A percentile compares a stretch with the other conserved stretches of the same genome.
Conservation (phyloP, 2,888 invertebrate species). For the Nasonovia ribisnigri region DNA sequence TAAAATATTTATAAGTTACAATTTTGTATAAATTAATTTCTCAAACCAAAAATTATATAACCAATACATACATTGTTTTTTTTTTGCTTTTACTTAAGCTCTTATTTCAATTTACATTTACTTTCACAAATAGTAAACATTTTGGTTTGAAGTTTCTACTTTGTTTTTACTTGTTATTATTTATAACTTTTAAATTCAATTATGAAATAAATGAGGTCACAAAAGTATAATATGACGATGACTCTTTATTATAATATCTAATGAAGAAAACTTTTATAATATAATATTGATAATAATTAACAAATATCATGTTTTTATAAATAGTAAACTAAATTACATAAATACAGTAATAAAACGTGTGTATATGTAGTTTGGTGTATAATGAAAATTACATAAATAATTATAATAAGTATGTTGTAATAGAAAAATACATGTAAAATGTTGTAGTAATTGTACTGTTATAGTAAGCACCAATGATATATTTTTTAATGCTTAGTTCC, state of each 20-base stretch:
- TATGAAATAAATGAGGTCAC: not conserved
- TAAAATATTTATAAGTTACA: not conserved
- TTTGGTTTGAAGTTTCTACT: not conserved
- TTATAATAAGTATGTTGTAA: not conserved
- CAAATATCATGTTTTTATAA: not conserved
- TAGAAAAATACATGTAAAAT: not conserved
- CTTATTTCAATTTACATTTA: not conserved
- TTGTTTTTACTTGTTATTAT: not conserved
- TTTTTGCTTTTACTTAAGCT: not conserved
- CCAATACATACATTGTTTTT: not conserved
- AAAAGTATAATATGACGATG: not conserved
- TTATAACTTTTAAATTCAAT: not conserved
- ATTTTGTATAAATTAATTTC: not conserved
- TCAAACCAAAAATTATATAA: not conserved
- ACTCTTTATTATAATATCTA: not conserved
- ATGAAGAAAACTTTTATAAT: not conserved
- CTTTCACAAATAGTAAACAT: not conserved
- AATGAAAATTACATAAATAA: not conserved
- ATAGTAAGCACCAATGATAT: slow-evolving; percentile 10
- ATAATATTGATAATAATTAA: not conserved
- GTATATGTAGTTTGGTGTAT: not conserved
- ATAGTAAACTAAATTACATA: not conserved
- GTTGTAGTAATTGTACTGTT: not conserved
- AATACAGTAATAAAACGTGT: not conserved
- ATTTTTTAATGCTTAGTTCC: not conserved